Evolutionary conservation across 2,113 vertebrate genomes (phyloP).

Genomic region (Murina feae): DNA sequence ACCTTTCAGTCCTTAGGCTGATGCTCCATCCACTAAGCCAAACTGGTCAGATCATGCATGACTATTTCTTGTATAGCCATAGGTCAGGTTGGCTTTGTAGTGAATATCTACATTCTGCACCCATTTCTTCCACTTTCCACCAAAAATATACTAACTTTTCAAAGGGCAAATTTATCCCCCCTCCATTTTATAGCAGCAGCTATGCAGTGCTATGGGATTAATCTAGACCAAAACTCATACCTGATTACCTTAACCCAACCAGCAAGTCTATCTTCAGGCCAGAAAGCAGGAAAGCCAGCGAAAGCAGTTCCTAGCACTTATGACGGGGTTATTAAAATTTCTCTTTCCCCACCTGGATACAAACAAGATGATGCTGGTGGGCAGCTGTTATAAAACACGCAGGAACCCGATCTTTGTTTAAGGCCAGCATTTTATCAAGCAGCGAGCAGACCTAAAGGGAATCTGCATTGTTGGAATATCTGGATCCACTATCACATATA

Average conservation of each 20-base stretch:
- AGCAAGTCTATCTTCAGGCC: background rate
- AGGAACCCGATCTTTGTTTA: background rate
- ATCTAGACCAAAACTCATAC: background rate
- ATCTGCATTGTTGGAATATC: background rate
- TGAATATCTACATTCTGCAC: background rate
- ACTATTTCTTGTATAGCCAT: background rate
- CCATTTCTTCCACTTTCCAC: background rate
- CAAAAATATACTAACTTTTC: background rate
- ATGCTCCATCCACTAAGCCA: too few species aligned
- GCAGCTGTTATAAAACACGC: background rate
- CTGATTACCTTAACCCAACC: background rate
- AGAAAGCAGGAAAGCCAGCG: background rate
- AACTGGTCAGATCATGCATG: too few species aligned
- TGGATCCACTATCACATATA: background rate
- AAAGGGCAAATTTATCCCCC: background rate
- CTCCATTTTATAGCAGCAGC: background rate
- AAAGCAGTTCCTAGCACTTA: background rate
- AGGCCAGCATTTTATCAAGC: background rate
- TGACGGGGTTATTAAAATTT: background rate
- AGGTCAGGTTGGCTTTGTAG: background rate
- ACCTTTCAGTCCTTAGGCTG: too few species aligned
- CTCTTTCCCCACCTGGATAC: background rate
- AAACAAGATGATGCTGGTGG: background rate
- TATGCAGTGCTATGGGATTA: background rate
- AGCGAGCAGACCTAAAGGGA: background rate